Evolutionary conservation across 2,797 vertebrate genomes (phyloP).

Genomic region (Pampus argenteus): DNA sequence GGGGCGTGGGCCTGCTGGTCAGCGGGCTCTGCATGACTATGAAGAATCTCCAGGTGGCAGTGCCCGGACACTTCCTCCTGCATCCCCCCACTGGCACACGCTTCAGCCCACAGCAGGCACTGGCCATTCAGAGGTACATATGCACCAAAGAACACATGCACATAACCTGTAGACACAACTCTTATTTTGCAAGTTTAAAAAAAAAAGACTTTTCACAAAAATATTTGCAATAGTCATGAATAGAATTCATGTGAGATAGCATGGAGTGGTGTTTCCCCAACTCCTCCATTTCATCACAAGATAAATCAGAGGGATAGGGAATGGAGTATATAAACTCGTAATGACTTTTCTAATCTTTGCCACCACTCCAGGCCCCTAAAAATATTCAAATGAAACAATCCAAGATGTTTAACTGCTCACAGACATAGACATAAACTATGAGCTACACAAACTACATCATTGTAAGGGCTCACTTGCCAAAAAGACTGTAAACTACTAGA

Average conservation of each 20-base stretch:
- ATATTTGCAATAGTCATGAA: too few species aligned
- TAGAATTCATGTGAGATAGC: not conserved
- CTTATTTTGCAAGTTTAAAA: too few species aligned
- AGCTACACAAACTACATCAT: too few species aligned
- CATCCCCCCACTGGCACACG: slow-evolving; percentile 85
- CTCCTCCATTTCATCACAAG: not conserved
- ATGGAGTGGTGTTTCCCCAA: not conserved
- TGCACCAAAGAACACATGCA: not conserved
- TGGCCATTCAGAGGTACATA: slow-evolving; percentile 85
- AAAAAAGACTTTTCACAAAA: too few species aligned
- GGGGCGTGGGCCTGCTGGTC: slow-evolving; percentile 74
- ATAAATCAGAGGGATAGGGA: not conserved
- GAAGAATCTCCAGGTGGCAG: slow-evolving; percentile 81
- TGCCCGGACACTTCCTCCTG: slow-evolving; percentile 85
- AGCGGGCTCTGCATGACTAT: slow-evolving; percentile 78
- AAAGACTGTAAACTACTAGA: not conserved
- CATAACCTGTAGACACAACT: not conserved
- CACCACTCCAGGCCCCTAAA: not conserved
- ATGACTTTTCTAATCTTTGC: not conserved
- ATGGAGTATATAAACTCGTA: not conserved
- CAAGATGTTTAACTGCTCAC: not conserved
- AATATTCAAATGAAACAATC: not conserved
- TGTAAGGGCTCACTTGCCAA: not conserved
- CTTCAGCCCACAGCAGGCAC: slow-evolving; percentile 84
- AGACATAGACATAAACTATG: too few species aligned